A percentile compares a stretch with the other conserved stretches of the same genome.
These are phyloP conservation scores for Cosmopolites sordidus DNA, from an alignment of 2,888 invertebrate genomes.

Conservation along the genomic window DNA sequence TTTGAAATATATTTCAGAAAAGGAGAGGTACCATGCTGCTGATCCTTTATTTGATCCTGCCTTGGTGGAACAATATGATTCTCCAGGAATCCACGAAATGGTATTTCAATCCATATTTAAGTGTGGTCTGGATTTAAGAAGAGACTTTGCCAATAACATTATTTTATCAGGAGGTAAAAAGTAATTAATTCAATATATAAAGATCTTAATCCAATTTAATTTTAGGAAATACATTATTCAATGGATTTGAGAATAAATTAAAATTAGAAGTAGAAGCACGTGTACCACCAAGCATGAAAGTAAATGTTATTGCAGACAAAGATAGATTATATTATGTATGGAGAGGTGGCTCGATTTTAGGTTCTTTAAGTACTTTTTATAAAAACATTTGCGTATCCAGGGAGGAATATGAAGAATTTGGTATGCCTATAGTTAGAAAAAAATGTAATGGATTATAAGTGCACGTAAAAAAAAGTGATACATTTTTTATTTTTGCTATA, in stretches of 20 bases:
- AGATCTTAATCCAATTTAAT: no score
- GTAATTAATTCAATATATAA: neutral
- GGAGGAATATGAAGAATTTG: conserved; percentile 26
- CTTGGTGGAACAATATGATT: conserved; percentile 24
- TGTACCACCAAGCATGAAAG: conserved; percentile 19
- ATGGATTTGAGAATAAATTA: conserved; percentile 22
- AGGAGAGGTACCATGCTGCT: conserved; percentile 14
- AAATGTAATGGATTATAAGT: conserved; percentile 22
- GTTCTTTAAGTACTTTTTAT: conserved; percentile 22
- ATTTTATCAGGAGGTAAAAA: conserved; percentile 27
- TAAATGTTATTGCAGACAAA: conserved; percentile 17
- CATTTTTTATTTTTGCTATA: no score
- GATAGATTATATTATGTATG: conserved; percentile 25
- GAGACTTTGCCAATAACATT: conserved; percentile 24
- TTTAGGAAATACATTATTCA: conserved; percentile 22
- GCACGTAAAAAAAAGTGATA: neutral
- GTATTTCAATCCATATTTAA: conserved; percentile 22
- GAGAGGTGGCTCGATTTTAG: conserved; percentile 28
- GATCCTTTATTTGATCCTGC: conserved; percentile 22
- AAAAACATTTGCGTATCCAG: conserved; percentile 25
- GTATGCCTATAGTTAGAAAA: conserved; percentile 18
- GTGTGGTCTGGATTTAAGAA: conserved; percentile 23
- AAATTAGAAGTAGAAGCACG: conserved; percentile 19
- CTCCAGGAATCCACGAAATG: conserved; percentile 24
- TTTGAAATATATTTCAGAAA: conserved; percentile 13